Conservation (phyloP, 2,888 invertebrate genomes). For the Calameuta pallipes region DNA sequence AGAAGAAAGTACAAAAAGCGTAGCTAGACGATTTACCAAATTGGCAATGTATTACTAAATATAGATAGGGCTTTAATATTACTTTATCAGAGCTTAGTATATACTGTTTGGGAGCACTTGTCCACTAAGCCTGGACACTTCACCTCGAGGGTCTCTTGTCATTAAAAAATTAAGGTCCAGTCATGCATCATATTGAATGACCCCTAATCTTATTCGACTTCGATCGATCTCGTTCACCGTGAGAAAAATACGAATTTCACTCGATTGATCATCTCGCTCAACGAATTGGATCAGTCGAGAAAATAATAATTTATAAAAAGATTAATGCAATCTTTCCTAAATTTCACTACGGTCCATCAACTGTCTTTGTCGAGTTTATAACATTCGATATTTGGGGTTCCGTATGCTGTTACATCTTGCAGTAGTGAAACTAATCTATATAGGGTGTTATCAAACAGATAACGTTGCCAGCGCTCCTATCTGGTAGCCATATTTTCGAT, state of each 20-base stretch:
- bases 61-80: slow-evolving; percentile 36
- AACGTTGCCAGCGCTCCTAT: slow-evolving; percentile 63
- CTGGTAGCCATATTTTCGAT: slow-evolving; percentile 64
- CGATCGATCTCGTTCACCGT: neutral
- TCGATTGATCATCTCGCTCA: neutral
- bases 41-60: slow-evolving; percentile 29
- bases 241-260: neutral
- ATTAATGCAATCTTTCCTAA: neutral
- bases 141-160: slow-evolving; percentile 52
- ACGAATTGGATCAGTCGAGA: neutral
- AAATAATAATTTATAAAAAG: neutral
- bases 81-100: slow-evolving; percentile 43
- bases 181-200: slow-evolving; percentile 19
- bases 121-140: slow-evolving; percentile 50
- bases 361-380: neutral
- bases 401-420: slow-evolving; percentile 36
- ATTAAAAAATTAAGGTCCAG: slow-evolving; percentile 42
- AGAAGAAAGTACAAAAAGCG: neutral
- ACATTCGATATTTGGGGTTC: slow-evolving; percentile 2
- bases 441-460: slow-evolving; percentile 59
- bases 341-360: neutral
- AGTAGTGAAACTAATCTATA: slow-evolving; percentile 60
- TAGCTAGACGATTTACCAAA: slow-evolving; percentile 12
- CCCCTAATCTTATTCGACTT: slow-evolving; percentile 7
- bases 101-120: slow-evolving; percentile 46